Conservation (phyloP, 2,888 invertebrate species). For the Hecatera dysodea region DNA sequence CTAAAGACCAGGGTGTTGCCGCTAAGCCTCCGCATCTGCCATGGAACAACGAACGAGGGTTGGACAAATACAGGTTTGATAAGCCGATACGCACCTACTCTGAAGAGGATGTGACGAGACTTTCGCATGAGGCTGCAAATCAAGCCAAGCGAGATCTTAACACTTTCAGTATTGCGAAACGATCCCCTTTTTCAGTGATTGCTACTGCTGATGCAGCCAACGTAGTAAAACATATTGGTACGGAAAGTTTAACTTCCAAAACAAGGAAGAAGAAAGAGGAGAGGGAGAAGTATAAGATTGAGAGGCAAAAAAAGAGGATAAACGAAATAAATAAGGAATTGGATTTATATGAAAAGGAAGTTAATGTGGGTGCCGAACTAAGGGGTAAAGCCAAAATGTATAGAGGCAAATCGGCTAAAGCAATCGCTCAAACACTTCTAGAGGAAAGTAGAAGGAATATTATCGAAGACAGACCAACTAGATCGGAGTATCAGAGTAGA, state of each 20-base stretch:
- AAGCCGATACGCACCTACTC: constrained; percentile 92
- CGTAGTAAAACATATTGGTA: constrained; percentile 92
- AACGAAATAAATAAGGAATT: constrained; percentile 84
- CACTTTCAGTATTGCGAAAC: constrained; percentile 90
- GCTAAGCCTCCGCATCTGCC: constrained; percentile 93
- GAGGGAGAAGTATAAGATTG: constrained; percentile 80
- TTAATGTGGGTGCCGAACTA: constrained; percentile 87
- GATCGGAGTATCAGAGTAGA: constrained; percentile 85
- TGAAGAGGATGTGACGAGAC: constrained; percentile 92
- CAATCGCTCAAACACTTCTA: constrained; percentile 92
- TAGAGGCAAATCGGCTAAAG: constrained; percentile 94
- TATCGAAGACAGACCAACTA: constrained; percentile 79
- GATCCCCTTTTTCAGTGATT: constrained; percentile 91
- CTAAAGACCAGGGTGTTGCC: constrained; percentile 90
- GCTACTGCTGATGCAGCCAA: constrained; percentile 92
- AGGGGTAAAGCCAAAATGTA: constrained; percentile 91
- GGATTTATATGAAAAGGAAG: constrained; percentile 83
- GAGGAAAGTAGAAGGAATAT: constrained; percentile 91
- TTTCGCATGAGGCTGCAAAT: constrained; percentile 92
- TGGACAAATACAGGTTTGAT: constrained; percentile 92
- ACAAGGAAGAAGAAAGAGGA: constrained; percentile 87
- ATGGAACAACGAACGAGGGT: constrained; percentile 93
- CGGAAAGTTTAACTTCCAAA: constrained; percentile 87
- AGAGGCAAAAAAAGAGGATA: constrained; percentile 87
- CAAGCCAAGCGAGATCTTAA: constrained; percentile 93